These are phyloP conservation scores for Damaliscus lunatus DNA, from an alignment of 2,113 vertebrate species.

Conservation along the genomic window DNA sequence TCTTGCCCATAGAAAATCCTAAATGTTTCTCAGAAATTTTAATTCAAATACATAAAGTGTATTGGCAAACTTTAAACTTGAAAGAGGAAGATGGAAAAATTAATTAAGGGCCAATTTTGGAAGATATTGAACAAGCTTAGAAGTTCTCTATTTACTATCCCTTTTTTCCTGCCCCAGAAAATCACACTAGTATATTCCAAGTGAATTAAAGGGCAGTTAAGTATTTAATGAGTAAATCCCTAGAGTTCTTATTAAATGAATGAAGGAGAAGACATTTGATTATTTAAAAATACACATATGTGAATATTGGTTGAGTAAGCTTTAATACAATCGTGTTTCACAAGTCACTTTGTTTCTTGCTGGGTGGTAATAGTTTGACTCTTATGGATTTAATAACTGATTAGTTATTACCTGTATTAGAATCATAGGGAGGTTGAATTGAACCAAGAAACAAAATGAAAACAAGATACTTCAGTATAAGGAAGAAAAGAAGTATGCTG, in stretches of 20 bases:
- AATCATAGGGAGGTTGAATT: neutral
- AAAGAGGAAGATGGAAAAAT: neutral
- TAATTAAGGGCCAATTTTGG: neutral
- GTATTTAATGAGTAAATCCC: neutral
- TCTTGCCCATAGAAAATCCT: neutral
- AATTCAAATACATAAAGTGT: neutral
- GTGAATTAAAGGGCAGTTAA: neutral
- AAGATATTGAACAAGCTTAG: neutral
- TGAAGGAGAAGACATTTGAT: neutral
- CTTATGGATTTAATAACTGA: neutral
- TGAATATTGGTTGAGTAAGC: neutral
- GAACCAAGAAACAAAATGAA: neutral
- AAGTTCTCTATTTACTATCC: neutral
- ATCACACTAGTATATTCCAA: neutral
- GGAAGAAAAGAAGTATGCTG: neutral
- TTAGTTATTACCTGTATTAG: neutral
- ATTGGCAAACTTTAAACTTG: neutral
- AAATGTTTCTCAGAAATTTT: neutral
- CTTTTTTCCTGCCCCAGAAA: neutral
- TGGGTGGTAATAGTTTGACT: neutral
- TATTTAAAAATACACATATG: neutral
- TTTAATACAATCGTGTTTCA: neutral
- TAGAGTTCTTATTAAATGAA: neutral
- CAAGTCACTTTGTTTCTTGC: neutral
- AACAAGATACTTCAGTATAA: neutral